Base-by-base conservation (phyloP, 2,888 invertebrate species). In the Synergus laeviventris region DNA sequence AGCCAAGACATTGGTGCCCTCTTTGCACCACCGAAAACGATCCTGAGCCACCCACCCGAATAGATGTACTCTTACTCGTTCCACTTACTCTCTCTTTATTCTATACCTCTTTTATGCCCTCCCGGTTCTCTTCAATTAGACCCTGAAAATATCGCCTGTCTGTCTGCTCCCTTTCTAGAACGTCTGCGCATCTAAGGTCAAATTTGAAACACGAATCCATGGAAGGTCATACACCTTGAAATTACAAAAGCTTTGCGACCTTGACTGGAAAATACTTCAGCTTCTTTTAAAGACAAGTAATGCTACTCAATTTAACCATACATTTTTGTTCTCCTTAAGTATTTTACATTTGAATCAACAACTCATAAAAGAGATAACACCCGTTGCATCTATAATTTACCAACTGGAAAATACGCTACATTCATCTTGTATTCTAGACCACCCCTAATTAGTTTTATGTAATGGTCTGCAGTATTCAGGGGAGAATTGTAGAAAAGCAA, bases 1-100 rank as follows among this genome's bases (percentile, higher is more conserved):
- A 88, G 89, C 89, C 89, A 89, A 90, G 90, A 90, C 90, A 90
- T 90, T 90, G 90, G 90, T 88, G 87, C 88, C 89, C 86, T 84
- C 85, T 81, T 83, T 85, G 84, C 84, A 84, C 84, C 86, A 82
- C 84, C 82, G 82, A 85, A 83, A 85, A 82, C 87, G 83, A 85
- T 79, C 84, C 85, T 82, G 81, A 77, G 77, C 78, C 80, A 83
- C 78, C 81, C 78, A 74, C 77, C 36, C 49, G 49, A 54, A 70
- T 60, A 61, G 42, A 42, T 70, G 70, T 73, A 73, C 74, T 75
- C 78, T 74, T 74, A 75, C 77, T 60, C 59, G 73, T 76, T 64
- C 77, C 76, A 79, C 76, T 66, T 77, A 78, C 76, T 73, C 42
- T 66, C 70, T 45, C 78, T 73, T 73, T 79, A 76, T 77, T 77